phyloP scores from a whole-genome alignment of 30 jellyfish, hydroid and myxozoan genomes.

The Aurelia coerulea region DNA sequence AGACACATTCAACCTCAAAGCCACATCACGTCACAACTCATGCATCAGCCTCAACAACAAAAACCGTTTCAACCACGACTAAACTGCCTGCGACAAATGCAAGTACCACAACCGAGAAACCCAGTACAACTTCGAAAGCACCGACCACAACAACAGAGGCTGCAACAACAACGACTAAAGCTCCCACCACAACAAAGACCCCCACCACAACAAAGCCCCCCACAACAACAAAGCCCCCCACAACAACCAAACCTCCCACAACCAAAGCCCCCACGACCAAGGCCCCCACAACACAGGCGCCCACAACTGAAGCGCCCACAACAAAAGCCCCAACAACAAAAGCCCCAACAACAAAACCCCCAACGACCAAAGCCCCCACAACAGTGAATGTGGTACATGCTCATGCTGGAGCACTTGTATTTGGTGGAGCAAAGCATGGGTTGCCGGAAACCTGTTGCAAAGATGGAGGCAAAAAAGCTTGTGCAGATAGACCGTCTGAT shows the following conservation, averaged over 20 bases:
- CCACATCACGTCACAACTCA: conserved; percentile 48
- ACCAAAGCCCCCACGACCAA: conserved; percentile 30
- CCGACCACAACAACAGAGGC: conserved; percentile 19
- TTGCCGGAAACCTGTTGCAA: conserved; percentile 65
- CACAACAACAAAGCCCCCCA: conserved; percentile 5
- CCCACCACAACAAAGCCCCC: conserved; percentile 18
- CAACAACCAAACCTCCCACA: conserved; percentile 20
- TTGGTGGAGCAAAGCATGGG: conserved; percentile 1
- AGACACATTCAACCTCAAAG: conserved; percentile 28
- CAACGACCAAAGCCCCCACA: conserved; percentile 4
- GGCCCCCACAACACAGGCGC: conserved; percentile 18
- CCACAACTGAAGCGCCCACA: conserved; percentile 37
- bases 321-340: conserved; percentile 28
- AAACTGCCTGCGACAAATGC: conserved; percentile 6
- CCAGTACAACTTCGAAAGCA: not conserved
- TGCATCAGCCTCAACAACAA: conserved; percentile 12
- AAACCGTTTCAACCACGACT: conserved; percentile 21
- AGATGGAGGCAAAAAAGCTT: not conserved
- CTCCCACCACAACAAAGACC: conserved; percentile 14
- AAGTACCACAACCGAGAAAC: not conserved
- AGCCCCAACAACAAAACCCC: conserved; percentile 8
- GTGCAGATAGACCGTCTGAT: conserved; percentile 28
- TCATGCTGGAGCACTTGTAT: not conserved
- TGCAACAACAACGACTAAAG: conserved; percentile 15
- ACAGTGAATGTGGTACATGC: conserved; percentile 14